Evolutionary conservation across 37 sponge, comb jelly and placozoan genomes (phyloP), one percentile per base, ranked within the genome.

Genomic region (Oopsacas minuta): DNA sequence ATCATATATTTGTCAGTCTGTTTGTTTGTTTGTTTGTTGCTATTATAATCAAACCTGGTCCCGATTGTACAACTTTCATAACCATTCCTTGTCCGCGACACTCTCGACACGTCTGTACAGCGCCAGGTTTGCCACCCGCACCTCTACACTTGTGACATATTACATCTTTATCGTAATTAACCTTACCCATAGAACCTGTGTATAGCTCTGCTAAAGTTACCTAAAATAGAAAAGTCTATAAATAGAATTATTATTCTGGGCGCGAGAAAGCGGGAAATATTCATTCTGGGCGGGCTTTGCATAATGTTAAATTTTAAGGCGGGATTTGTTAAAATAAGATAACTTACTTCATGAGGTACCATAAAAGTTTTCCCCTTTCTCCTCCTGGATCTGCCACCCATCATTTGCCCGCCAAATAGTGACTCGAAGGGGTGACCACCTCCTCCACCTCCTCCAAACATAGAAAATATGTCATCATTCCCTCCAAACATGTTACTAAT

Each of bases 51-150:
- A 61, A 32, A 35, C 86, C 86, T 1, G 86, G 86, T 25, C 86
- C 86, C 15, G 34, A 10, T 83, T 81, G 81, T 36, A 36, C 10
- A 3, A 81, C 38, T 25, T 81, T 81, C 37, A 85, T 37, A 1
- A 35, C 37, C 0, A 97, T 84, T 0, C 98, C 98, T 12, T 86
- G 75, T 34, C 98, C 98, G 17, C 87, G 84, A 52, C 98, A 97
- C 81, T 86, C 88, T 15, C 84, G 81, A 83, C 98, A 97, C 0
- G 49, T 35, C 53, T 87, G 81, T 1, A 89, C 91, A 17, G 90
- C 52, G 0, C 91, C 96, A 17, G 85, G 82, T 83, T 95, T 98
- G 0, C 94, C 94, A 36, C 99, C 99, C 88, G 84, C 81, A 30
- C 93, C 75, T 12, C 30, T 3, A 61, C 75, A 61, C 30, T 61